Conservation (phyloP, 2,888 invertebrate genomes). For the Lacanobia oleracea region DNA sequence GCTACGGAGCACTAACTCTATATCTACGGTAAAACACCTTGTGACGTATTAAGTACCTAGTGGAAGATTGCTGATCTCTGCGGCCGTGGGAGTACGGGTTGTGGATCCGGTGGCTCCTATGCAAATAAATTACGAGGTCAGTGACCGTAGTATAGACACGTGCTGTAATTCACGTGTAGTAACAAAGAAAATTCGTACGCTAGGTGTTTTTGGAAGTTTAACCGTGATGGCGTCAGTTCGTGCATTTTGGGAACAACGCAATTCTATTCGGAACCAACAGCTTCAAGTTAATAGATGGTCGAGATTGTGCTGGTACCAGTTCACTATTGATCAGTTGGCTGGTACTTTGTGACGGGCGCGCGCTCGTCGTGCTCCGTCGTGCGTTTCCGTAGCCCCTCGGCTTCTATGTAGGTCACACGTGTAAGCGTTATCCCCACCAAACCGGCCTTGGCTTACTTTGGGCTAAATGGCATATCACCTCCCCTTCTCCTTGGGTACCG, state of each 20-base stretch:
- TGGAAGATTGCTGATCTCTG: slow-evolving; percentile 44
- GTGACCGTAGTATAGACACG: slow-evolving; percentile 78
- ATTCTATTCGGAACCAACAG: background rate
- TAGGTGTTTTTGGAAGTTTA: slow-evolving; percentile 16
- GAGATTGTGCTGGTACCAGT: slow-evolving; percentile 52
- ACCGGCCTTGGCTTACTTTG: slow-evolving; percentile 90
- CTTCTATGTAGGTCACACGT: slow-evolving; percentile 89
- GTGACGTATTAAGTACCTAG: slow-evolving; percentile 42
- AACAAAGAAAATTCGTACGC: slow-evolving; percentile 60
- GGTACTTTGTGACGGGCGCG: slow-evolving; percentile 64
- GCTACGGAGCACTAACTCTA: slow-evolving; percentile 19
- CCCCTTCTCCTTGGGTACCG: slow-evolving; percentile 78
- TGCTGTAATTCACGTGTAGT: slow-evolving; percentile 74
- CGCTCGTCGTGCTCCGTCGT: slow-evolving; percentile 78
- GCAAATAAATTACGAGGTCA: slow-evolving; percentile 71
- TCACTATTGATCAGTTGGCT: slow-evolving; percentile 80
- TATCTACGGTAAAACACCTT: slow-evolving; percentile 11
- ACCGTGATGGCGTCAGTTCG: background rate
- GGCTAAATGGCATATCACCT: slow-evolving; percentile 84
- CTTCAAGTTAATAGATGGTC: slow-evolving; percentile 29
- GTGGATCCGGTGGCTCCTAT: slow-evolving; percentile 32
- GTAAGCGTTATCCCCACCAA: slow-evolving; percentile 89
- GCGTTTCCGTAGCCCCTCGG: slow-evolving; percentile 82
- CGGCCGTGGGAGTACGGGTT: slow-evolving; percentile 28
- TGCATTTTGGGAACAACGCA: background rate